Evolutionary conservation across 2,888 invertebrate genomes (phyloP), one percentile per base, ranked within the genome.

Genomic region (Salticus scenicus): DNA sequence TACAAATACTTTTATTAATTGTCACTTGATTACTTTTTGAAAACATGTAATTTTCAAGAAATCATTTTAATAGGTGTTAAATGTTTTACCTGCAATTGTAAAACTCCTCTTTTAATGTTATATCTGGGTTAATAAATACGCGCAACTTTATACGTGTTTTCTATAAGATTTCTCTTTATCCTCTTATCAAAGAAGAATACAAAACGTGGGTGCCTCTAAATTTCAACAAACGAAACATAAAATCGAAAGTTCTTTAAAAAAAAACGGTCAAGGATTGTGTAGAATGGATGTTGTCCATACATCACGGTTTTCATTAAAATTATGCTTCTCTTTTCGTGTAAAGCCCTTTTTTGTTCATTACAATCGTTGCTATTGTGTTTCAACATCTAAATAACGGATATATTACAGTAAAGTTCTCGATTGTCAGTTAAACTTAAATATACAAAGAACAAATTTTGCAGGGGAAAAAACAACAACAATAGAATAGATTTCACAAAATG

Each of bases 291-390:
- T 24, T 24, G 57, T 24, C 57, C 57, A 57, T 57, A 57, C 5
- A 57, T 57, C 57, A 57, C 57, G 57, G 57, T 57, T 57, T 57
- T 24, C 57, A 57, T 57, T 57, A 57, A 20, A 57, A 57, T 57
- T 24, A 57, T 24, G 4, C 57, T 57, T 24, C 57, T 57, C 57
- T 57, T 24, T 24, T 57, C 57, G 24, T 57, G 57, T 24, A 57
- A 57, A 57, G 2, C 20, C 57, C 24, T 57, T 57, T 57, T 57
- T 57, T 57, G 57, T 57, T 57, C 57, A 57, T 57, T 57, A 57
- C 57, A 24, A 17, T 24, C 24, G 24, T 57, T 24, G 4, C 57
- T 24, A 57, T 57, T 57, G 57, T 57, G 24, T 57, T 57, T 24
- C 57, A 20, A 57, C 57, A 24, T 57, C 24, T 17, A 57, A 57